phyloP scores from a whole-genome alignment of 2,888 invertebrate genomes.

The Scaeva pyrastri region DNA sequence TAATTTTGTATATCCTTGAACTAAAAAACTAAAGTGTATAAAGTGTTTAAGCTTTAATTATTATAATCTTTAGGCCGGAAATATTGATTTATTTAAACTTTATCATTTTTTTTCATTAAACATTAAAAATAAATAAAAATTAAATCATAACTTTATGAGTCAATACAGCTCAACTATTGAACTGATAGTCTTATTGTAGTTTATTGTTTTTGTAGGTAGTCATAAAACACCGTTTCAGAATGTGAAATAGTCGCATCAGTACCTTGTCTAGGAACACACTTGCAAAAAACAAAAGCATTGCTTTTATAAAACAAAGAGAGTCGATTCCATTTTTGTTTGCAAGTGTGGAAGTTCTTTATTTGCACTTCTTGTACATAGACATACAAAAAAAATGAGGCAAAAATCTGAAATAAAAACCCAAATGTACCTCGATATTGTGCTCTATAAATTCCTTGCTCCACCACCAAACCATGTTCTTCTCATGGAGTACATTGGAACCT shows the following conservation, averaged over 20 bases:
- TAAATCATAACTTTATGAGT: neutral
- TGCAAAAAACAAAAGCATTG: neutral
- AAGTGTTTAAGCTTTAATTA: no score
- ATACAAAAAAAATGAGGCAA: neutral
- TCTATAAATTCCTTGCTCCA: neutral
- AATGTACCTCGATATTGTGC: neutral
- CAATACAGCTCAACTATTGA: neutral
- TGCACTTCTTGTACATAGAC: slow-evolving; percentile 7
- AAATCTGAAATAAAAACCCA: neutral
- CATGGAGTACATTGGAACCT: no score
- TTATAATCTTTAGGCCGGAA: no score
- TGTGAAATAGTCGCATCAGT: neutral
- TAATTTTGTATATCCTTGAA: no score
- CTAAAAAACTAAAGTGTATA: no score
- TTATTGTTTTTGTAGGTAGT: slow-evolving; percentile 26
- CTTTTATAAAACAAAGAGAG: neutral
- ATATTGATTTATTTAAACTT: no score
- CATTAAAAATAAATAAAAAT: no score
- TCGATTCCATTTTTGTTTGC: slow-evolving; percentile 35
- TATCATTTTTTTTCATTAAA: no score
- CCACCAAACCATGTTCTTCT: no score
- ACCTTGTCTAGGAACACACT: no score
- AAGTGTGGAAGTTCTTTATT: slow-evolving; percentile 14
- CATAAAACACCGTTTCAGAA: slow-evolving; percentile 10
- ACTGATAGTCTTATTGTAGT: slow-evolving; percentile 22